A percentile compares a stretch with the other conserved stretches of the same genome.
These are phyloP conservation scores for Euplexia lucipara DNA, from an alignment of 2,888 invertebrate genomes.

Conservation along the genomic window DNA sequence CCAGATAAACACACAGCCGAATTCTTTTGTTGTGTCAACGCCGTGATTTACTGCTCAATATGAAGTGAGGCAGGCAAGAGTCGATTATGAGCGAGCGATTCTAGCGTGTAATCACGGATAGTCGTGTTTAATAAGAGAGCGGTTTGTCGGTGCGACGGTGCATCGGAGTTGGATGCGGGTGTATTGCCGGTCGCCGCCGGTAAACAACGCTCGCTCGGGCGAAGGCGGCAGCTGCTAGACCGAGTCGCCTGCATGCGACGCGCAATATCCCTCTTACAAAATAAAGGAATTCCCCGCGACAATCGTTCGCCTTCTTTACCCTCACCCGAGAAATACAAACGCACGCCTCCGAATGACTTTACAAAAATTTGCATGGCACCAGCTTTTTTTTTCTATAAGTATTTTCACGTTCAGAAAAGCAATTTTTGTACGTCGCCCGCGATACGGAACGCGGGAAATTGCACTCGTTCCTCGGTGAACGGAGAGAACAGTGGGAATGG, in stretches of 20 bases:
- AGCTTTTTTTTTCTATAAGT: conserved; percentile 81
- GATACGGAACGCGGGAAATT: conserved; percentile 89
- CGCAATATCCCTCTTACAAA: conserved; percentile 90
- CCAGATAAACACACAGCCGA: conserved; percentile 74
- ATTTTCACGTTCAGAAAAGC: conserved; percentile 89
- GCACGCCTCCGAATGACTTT: conserved; percentile 90
- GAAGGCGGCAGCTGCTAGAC: conserved; percentile 82
- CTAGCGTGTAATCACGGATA: conserved; percentile 61
- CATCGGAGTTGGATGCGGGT: conserved; percentile 78
- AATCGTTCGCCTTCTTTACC: conserved; percentile 89
- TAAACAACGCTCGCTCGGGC: conserved; percentile 83
- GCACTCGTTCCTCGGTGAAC: conserved; percentile 84
- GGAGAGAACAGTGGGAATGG: conserved; percentile 84
- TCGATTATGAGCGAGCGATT: conserved; percentile 53
- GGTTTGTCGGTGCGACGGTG: conserved; percentile 71
- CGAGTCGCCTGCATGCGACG: conserved; percentile 86
- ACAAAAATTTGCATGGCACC: conserved; percentile 89
- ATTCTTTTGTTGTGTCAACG: conserved; percentile 69
- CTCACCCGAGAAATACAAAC: conserved; percentile 90
- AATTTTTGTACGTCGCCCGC: conserved; percentile 89
- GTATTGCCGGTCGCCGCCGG: conserved; percentile 77
- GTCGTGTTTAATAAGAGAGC: conserved; percentile 79
- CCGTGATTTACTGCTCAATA: conserved; percentile 73
- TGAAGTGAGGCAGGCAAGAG: conserved; percentile 64
- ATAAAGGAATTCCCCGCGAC: conserved; percentile 89